Conservation (phyloP, 1,140 invertebrate species). For the Laodelphax striatellus region DNA sequence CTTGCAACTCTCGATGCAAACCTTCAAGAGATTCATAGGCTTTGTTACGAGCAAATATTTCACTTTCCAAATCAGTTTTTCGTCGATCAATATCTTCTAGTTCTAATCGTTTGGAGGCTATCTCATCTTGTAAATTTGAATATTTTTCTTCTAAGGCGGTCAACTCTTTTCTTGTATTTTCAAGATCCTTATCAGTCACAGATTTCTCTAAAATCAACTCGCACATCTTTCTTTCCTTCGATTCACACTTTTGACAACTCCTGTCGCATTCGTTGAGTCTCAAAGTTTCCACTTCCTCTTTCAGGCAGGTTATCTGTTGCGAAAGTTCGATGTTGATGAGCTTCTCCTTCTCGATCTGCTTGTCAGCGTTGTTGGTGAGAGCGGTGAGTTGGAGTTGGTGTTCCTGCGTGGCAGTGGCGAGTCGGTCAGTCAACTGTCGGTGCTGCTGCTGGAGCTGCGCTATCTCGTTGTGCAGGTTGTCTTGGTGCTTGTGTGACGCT, state of each 20-base stretch:
- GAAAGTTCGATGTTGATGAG: background rate
- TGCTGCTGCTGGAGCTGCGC: background rate
- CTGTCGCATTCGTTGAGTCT: background rate
- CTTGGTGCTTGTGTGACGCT: constrained; percentile 13
- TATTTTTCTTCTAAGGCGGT: background rate
- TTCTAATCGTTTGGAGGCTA: background rate
- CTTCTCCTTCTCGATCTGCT: constrained; percentile 1
- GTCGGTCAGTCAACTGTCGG: background rate
- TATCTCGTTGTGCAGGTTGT: constrained; percentile 16
- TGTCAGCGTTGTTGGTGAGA: constrained; percentile 5
- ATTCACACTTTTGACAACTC: constrained; percentile 1
- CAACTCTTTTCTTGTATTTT: background rate
- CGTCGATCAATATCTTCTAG: background rate
- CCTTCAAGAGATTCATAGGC: background rate
- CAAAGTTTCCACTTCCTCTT: constrained; percentile 10
- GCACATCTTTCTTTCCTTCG: constrained; percentile 19
- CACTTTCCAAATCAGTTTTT: background rate
- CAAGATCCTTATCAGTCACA: constrained; percentile 8
- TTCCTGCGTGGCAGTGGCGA: background rate
- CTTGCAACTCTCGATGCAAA: too few relatives aligned
- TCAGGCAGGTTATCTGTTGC: constrained; percentile 8
- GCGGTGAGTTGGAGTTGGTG: background rate
- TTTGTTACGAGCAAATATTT: background rate
- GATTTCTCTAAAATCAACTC: constrained; percentile 19
- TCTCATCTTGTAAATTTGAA: background rate